Evolutionary conservation across 2,113 vertebrate species (phyloP).

Genomic region (Anoplopoma fimbria): DNA sequence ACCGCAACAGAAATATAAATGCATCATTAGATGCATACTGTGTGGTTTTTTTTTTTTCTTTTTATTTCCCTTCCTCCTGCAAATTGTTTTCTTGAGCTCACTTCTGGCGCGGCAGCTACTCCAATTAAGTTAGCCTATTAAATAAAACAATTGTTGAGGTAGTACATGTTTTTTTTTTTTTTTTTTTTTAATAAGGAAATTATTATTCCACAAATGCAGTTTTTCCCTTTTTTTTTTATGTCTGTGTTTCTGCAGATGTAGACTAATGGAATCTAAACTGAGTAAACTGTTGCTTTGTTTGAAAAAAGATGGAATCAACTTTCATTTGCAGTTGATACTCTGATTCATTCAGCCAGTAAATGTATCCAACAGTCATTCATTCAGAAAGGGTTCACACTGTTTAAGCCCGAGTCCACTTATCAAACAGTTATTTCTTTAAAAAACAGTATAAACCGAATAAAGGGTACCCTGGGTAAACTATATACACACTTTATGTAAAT

Average conservation of each 20-base stretch:
- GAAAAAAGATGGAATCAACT: not conserved
- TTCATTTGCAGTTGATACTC: not conserved
- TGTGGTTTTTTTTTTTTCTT: constrained; percentile 7
- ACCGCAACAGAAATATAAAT: not conserved
- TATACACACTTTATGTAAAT: not conserved
- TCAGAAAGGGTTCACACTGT: not conserved
- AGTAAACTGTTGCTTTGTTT: not conserved
- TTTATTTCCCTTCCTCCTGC: not conserved
- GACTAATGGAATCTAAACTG: not conserved
- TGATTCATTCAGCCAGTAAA: not conserved
- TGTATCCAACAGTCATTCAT: not conserved
- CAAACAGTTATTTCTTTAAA: not conserved
- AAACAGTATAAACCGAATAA: not conserved
- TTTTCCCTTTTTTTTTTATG: not conserved
- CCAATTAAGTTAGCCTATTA: not conserved
- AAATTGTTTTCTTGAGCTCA: not conserved
- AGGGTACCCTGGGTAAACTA: not conserved
- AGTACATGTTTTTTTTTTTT: not conserved
- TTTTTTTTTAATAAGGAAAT: not conserved
- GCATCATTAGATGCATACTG: not conserved
- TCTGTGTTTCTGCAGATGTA: not conserved
- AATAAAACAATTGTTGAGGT: constrained; percentile 2
- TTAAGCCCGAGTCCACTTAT: not conserved
- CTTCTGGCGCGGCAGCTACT: not conserved
- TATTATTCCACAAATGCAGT: not conserved